phyloP scores from a whole-genome alignment of 2,113 vertebrate species.

The Eptesicus fuscus region DNA sequence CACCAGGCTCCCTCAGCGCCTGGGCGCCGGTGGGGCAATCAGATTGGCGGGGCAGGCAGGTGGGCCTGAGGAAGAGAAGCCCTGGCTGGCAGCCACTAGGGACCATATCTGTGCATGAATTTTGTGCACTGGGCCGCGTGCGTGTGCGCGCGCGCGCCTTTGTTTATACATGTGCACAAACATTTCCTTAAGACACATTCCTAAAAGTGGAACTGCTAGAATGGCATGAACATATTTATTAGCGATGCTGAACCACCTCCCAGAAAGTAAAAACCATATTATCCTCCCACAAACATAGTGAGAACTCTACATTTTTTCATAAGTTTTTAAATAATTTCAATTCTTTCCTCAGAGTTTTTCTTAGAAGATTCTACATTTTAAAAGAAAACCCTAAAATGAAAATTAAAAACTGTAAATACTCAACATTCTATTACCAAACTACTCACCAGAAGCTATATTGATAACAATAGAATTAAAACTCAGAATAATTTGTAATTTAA shows the following conservation, averaged over 20 bases:
- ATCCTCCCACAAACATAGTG: background rate
- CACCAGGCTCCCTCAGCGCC: too few species aligned
- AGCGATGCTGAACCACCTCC: background rate
- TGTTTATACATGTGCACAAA: background rate
- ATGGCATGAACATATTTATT: background rate
- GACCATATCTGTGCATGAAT: too few species aligned
- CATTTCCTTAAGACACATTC: slow-evolving; percentile 3
- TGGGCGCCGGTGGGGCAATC: too few species aligned
- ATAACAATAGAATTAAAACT: background rate
- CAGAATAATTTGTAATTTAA: slow-evolving; percentile 9
- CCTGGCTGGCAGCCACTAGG: too few species aligned
- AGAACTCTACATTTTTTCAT: background rate
- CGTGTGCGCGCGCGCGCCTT: background rate
- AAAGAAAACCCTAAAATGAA: slow-evolving; percentile 11
- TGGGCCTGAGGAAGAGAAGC: too few species aligned
- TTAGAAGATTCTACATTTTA: background rate
- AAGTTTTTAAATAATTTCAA: slow-evolving; percentile 19
- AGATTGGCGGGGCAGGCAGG: too few species aligned
- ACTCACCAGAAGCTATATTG: background rate
- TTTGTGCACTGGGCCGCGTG: too few species aligned
- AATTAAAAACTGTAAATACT: background rate
- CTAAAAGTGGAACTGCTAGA: background rate
- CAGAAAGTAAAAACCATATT: slow-evolving; percentile 33
- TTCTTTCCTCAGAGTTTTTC: background rate
- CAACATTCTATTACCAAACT: background rate